Base-by-base conservation (phyloP, 2,113 vertebrate species). In the Corynorhinus townsendii region DNA sequence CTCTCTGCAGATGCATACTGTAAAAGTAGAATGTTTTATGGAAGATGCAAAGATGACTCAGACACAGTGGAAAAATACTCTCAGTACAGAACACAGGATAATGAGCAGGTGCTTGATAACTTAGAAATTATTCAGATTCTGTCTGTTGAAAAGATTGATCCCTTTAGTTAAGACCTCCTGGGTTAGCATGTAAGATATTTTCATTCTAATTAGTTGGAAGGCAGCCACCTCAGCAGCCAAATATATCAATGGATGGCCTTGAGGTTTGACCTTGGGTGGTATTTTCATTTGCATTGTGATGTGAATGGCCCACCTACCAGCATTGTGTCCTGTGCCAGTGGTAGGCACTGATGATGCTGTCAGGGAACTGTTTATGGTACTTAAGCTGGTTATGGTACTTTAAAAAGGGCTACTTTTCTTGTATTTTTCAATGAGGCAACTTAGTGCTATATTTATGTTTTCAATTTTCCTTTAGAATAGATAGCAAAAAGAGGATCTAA, bases 391-490 rank as follows among this genome's bases (percentile, higher is more conserved):
- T 8, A 1, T 40, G 26, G 15, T 66, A 10, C 62, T 80, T 75
- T n/a, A 68, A 76, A 56, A 80, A 66, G 26, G 22, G 83, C 33
- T 92, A 82, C 79, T 96, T 90, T 95, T 71, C 26, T 7, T 72
- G n/a, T 91, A 43, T 86, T 93, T 96, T 73, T 79, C 40, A 71
- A 95, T 85, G 90, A 95, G 80, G 43, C 49, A 95, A 69, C 72
- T 95, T 40, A 69, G 54, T 52, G 72, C 76, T 87, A 47, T 94
- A 83, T 93, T 56, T 22, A 52, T 91, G 15, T n/a, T 86, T 94
- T 71, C 38, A 90, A 68, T 71, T 4, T 89, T 95, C 11, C 20
- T 95, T 88, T 85, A 90, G 84, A 94, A 17, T 40, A 90, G 33
- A 77, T 69, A 52, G 71, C 52, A 93, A 92, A 85, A 93, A 75